Percentiles rank a stretch among this genome's conserved stretches.
Evolutionary conservation across 2,888 invertebrate species (phyloP).

Genomic region (Philaethria dido): DNA sequence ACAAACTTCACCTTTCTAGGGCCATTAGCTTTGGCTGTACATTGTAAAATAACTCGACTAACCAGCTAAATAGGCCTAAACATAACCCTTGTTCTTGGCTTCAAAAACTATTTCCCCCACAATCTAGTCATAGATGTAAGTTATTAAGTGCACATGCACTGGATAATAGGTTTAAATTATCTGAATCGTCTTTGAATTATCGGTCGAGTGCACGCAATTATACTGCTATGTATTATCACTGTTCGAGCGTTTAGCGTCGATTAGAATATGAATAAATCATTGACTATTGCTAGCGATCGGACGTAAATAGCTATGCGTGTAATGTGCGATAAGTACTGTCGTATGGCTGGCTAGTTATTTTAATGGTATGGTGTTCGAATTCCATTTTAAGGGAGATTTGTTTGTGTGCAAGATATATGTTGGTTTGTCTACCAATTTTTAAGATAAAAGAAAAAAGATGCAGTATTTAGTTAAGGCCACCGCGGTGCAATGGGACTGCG

Average conservation of each 20-base stretch:
- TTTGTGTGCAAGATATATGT: background rate
- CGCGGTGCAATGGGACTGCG: no score
- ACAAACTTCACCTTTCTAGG: no score
- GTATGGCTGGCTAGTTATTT: background rate
- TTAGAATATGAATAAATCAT: conserved; percentile 53
- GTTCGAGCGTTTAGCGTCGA: conserved; percentile 54
- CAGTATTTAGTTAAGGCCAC: no score
- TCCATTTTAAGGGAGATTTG: background rate
- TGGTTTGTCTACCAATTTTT: no score
- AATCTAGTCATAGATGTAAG: conserved; percentile 14
- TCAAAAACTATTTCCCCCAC: background rate
- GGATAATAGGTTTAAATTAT: conserved; percentile 22
- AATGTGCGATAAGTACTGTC: conserved; percentile 28
- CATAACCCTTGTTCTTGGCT: background rate
- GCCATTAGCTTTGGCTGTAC: no score
- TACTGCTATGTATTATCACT: conserved; percentile 53
- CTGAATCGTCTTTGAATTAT: conserved; percentile 60
- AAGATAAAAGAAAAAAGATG: no score
- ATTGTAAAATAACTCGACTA: no score
- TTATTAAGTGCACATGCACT: conserved; percentile 18
- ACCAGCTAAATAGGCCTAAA: background rate
- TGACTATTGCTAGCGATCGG: conserved; percentile 38
- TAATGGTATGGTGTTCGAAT: background rate
- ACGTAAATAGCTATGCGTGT: conserved; percentile 40
- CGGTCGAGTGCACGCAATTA: conserved; percentile 60